Conservation (phyloP, 2,888 invertebrate species). For the Cheilosia impressa region DNA sequence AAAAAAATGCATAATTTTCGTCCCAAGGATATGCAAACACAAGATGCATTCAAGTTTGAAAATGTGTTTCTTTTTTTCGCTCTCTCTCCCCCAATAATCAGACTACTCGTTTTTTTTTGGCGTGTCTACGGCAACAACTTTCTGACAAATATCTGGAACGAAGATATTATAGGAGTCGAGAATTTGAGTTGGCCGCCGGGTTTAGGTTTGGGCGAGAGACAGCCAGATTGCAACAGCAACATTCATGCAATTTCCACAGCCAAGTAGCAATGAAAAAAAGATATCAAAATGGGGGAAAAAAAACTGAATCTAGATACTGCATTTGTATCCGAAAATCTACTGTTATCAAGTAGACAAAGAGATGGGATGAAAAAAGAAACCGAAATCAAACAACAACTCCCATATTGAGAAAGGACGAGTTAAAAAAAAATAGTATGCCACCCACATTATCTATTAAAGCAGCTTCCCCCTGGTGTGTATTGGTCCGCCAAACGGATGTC, state of each 20-base stretch:
- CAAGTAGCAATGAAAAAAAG: background rate
- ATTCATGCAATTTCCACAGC: constrained; percentile 16
- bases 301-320: constrained; percentile 12
- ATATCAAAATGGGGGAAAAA: background rate
- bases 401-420: background rate
- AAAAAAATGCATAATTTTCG: constrained; percentile 22
- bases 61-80: background rate
- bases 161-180: constrained; percentile 9
- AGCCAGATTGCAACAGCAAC: background rate
- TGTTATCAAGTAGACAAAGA: constrained; percentile 22
- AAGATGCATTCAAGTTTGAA: constrained; percentile 47
- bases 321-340: constrained; percentile 31
- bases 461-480: background rate
- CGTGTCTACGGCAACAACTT: constrained; percentile 24
- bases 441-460: constrained; percentile 6
- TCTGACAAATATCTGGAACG: constrained; percentile 38
- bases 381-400: background rate
- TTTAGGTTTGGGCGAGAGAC: background rate
- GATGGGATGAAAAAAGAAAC: background rate
- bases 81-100: constrained; percentile 23
- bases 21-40: constrained; percentile 49
- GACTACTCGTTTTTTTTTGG: constrained; percentile 16
- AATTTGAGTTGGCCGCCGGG: constrained; percentile 4
- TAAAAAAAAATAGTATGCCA: constrained; percentile 1
- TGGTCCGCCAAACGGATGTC: background rate